Percentiles rank a stretch among this genome's conserved stretches.
Evolutionary conservation across 2,888 invertebrate genomes (phyloP).

Genomic region (Belgica antarctica): DNA sequence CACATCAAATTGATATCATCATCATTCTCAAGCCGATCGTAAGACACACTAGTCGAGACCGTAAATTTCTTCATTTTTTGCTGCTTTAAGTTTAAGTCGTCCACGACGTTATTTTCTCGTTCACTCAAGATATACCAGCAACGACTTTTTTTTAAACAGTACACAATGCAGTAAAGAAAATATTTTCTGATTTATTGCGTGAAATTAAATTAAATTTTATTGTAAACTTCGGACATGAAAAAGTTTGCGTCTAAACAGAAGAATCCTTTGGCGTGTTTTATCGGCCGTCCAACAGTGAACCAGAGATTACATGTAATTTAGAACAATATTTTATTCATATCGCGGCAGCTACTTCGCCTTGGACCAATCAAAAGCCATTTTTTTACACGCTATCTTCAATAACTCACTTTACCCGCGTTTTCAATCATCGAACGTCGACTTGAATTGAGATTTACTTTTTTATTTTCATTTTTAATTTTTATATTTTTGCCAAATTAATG

Average conservation of each 20-base stretch:
- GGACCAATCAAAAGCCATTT: not conserved
- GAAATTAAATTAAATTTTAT: no score
- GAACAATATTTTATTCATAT: constrained; percentile 34
- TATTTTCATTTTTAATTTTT: no score
- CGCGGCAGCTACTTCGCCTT: not conserved
- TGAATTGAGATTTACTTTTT: not conserved
- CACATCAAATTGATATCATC: constrained; percentile 12
- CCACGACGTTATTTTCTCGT: constrained; percentile 2
- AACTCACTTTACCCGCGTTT: not conserved
- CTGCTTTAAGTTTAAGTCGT: not conserved
- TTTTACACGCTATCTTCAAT: not conserved
- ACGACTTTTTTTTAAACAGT: no score
- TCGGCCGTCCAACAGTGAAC: no score
- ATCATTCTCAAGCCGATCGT: not conserved
- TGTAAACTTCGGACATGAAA: no score
- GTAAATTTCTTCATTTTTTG: not conserved
- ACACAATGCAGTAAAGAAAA: no score
- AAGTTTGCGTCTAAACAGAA: no score
- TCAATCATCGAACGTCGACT: not conserved
- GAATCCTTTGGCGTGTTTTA: no score
- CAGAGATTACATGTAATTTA: constrained; percentile 35
- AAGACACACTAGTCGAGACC: not conserved
- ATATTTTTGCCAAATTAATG: no score
- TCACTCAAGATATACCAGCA: not conserved
- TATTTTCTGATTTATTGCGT: no score